A percentile compares a stretch with the other conserved stretches of the same genome.
phyloP scores from a whole-genome alignment of 2,888 invertebrate genomes.

The Himalopsyche anomala region DNA sequence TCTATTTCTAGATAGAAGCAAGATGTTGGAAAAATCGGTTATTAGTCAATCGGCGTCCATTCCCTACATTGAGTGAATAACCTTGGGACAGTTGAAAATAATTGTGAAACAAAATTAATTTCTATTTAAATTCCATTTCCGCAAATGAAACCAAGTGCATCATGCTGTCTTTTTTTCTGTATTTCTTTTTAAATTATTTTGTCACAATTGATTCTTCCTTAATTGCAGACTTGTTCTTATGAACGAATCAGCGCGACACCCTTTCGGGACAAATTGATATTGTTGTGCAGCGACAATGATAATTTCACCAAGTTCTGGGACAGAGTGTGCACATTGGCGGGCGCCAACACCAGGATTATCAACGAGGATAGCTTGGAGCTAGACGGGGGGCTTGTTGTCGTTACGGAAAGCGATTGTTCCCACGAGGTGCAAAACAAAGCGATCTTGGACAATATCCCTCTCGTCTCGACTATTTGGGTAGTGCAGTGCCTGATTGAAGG shows the following conservation, averaged over 20 bases:
- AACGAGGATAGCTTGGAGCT: constrained; percentile 75
- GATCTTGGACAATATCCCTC: constrained; percentile 77
- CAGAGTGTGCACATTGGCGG: constrained; percentile 78
- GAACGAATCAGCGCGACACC: constrained; percentile 70
- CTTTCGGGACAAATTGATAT: constrained; percentile 75
- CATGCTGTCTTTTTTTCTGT: too few relatives aligned
- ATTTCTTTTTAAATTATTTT: not conserved
- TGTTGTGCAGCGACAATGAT: constrained; percentile 76
- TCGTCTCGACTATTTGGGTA: constrained; percentile 84
- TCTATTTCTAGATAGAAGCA: too few relatives aligned
- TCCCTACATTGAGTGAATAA: too few relatives aligned
- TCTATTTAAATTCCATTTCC: too few relatives aligned
- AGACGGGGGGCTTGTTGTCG: constrained; percentile 74
- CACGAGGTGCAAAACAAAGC: constrained; percentile 76
- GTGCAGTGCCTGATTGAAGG: constrained; percentile 83
- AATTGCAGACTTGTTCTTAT: constrained; percentile 68
- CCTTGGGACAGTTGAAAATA: too few relatives aligned
- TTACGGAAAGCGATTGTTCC: constrained; percentile 81
- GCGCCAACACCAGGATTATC: constrained; percentile 74
- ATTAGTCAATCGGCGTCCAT: too few relatives aligned
- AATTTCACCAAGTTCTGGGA: constrained; percentile 80
- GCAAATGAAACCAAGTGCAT: too few relatives aligned
- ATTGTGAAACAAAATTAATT: too few relatives aligned
- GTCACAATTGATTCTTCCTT: not conserved
- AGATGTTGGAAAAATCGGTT: too few relatives aligned